Conservation (phyloP, 2,888 invertebrate species). For the Dynastes tityus region DNA sequence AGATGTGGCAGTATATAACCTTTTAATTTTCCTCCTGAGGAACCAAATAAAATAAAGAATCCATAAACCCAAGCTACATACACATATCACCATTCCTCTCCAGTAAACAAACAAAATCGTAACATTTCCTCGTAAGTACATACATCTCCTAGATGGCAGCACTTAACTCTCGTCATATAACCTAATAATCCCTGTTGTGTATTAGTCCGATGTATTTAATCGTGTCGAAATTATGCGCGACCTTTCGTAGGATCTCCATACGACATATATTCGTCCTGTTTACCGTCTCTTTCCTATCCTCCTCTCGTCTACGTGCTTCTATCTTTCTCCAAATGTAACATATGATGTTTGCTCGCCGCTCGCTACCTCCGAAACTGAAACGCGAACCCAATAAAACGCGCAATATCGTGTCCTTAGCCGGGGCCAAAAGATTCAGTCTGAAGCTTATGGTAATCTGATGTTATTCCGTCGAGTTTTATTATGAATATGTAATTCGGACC, state of each 20-base stretch:
- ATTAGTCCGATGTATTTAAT: constrained; percentile 3
- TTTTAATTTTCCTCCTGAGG: too few relatives aligned
- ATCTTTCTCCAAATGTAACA: neutral
- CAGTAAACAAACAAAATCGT: too few relatives aligned
- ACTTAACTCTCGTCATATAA: neutral
- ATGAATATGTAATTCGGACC: constrained; percentile 5
- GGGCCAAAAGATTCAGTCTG: neutral
- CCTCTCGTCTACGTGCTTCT: neutral
- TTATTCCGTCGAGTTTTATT: constrained; percentile 3
- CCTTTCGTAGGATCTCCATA: neutral
- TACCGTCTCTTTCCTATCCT: neutral
- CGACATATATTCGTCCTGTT: neutral
- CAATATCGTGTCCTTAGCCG: neutral
- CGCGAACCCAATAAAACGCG: constrained; percentile 10
- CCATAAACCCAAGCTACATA: neutral
- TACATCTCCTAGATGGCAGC: too few relatives aligned
- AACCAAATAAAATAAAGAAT: too few relatives aligned
- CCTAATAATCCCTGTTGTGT: constrained; percentile 1
- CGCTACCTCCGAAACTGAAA: neutral
- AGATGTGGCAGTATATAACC: too few relatives aligned
- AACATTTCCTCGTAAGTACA: too few relatives aligned
- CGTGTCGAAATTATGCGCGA: neutral
- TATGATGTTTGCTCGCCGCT: constrained; percentile 2
- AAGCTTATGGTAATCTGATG: constrained; percentile 9
- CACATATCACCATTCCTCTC: too few relatives aligned